Evolutionary conservation across 2,888 invertebrate species (phyloP).

Genomic region (Pyrrhosoma nymphula): DNA sequence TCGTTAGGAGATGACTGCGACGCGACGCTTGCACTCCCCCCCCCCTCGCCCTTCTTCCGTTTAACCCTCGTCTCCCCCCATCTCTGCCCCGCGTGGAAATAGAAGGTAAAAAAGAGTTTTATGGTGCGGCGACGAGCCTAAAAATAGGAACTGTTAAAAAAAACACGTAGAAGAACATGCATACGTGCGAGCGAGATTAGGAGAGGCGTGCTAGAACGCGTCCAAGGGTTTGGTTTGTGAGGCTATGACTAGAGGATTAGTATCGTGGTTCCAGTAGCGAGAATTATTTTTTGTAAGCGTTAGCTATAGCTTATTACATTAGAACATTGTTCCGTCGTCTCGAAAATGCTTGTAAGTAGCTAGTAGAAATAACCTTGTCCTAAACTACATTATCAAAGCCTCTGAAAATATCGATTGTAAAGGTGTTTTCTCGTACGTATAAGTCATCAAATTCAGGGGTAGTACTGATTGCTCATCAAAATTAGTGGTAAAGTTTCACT

Average conservation of each 20-base stretch:
- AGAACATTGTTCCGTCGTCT: too few species aligned
- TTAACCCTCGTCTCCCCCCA: background rate
- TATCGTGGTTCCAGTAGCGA: background rate
- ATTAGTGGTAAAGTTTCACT: too few species aligned
- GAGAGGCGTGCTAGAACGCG: background rate
- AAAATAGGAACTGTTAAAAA: background rate
- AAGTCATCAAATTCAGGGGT: too few species aligned
- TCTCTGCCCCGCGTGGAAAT: background rate
- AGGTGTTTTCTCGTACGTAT: too few species aligned
- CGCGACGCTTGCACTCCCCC: conserved; percentile 13
- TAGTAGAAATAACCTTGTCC: too few species aligned
- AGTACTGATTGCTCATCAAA: too few species aligned
- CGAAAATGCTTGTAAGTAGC: too few species aligned
- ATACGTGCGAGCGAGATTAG: background rate
- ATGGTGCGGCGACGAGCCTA: conserved; percentile 2
- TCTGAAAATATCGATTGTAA: too few species aligned
- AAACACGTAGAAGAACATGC: background rate
- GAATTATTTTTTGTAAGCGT: too few species aligned
- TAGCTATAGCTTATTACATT: too few species aligned
- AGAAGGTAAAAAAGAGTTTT: background rate
- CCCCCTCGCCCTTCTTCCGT: background rate
- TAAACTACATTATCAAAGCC: too few species aligned
- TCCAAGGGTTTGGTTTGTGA: background rate
- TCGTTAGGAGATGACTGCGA: background rate
- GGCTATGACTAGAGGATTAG: background rate